Conservation (phyloP, 2,888 invertebrate genomes). For the Nomada fabriciana region DNA sequence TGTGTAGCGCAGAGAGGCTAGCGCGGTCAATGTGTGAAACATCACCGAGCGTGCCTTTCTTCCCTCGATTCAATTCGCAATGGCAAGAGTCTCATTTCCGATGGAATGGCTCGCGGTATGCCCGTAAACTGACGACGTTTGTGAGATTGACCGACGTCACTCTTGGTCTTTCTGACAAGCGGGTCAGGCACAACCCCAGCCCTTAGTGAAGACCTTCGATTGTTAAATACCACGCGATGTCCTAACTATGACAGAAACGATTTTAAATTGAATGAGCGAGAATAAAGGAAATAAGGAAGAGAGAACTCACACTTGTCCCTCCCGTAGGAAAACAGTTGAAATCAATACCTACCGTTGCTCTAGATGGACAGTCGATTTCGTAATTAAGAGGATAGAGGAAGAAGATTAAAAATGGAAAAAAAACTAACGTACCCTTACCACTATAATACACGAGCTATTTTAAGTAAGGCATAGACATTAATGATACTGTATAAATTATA, state of each 20-base stretch:
- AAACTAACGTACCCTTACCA: conserved; percentile 70
- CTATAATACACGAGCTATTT: conserved; percentile 80
- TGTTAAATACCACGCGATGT: conserved; percentile 53
- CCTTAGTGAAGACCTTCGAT: conserved; percentile 65
- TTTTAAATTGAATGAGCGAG: not conserved
- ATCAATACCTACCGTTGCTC: conserved; percentile 64
- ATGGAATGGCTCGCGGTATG: conserved; percentile 52
- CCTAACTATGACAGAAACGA: conserved; percentile 32
- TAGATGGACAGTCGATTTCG: conserved; percentile 66
- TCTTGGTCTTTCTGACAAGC: conserved; percentile 84
- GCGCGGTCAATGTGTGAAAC: conserved; percentile 70
- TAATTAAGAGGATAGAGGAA: conserved; percentile 45
- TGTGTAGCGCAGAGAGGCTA: conserved; percentile 79
- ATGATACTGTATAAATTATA: conserved; percentile 82
- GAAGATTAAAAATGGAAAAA: conserved; percentile 49
- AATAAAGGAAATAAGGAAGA: not conserved
- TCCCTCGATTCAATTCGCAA: conserved; percentile 27
- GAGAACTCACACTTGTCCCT: conserved; percentile 59
- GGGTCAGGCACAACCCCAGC: conserved; percentile 78
- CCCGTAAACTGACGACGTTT: conserved; percentile 78
- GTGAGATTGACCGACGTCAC: conserved; percentile 84
- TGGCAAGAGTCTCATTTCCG: conserved; percentile 42
- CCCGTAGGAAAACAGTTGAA: conserved; percentile 64
- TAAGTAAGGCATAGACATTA: conserved; percentile 82
- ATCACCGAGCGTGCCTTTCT: conserved; percentile 68